Percentiles rank a stretch among this genome's conserved stretches.
Evolutionary conservation across 2,113 vertebrate species (phyloP).

Genomic region (Platanista minor): DNA sequence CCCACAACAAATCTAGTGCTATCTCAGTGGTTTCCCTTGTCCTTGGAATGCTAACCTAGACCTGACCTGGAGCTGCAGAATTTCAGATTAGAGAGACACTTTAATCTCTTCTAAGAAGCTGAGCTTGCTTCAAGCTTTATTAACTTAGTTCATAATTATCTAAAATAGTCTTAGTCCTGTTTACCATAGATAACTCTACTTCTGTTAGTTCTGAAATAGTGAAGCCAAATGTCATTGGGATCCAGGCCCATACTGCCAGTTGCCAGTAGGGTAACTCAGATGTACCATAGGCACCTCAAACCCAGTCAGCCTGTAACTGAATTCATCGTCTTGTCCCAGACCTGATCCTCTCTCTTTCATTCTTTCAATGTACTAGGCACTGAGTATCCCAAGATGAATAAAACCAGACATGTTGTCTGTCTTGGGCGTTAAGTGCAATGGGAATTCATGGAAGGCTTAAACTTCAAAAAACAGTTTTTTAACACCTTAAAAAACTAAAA

Average conservation of each 20-base stretch:
- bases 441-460: neutral
- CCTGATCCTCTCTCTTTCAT: neutral
- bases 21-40: neutral
- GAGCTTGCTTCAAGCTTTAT: conserved; percentile 58
- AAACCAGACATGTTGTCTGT: neutral
- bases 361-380: neutral
- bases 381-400: neutral
- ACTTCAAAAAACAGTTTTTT: too few relatives aligned
- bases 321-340: neutral
- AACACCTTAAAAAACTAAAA: too few relatives aligned
- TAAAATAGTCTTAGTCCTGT: conserved; percentile 52
- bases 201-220: neutral
- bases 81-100: conserved; percentile 46
- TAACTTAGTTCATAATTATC: conserved; percentile 73
- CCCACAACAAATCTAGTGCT: neutral
- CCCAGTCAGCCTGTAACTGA: neutral
- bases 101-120: conserved; percentile 68
- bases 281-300: neutral
- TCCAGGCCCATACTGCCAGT: neutral
- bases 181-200: conserved; percentile 32
- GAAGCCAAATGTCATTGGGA: conserved; percentile 1
- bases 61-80: conserved; percentile 18
- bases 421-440: neutral
- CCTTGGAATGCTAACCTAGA: conserved; percentile 41
- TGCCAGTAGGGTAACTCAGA: neutral